A percentile compares a stretch with the other conserved stretches of the same genome.
These are phyloP conservation scores for Chalcosyrphus nemorum DNA, from an alignment of 2,888 invertebrate species.

Conservation along the genomic window DNA sequence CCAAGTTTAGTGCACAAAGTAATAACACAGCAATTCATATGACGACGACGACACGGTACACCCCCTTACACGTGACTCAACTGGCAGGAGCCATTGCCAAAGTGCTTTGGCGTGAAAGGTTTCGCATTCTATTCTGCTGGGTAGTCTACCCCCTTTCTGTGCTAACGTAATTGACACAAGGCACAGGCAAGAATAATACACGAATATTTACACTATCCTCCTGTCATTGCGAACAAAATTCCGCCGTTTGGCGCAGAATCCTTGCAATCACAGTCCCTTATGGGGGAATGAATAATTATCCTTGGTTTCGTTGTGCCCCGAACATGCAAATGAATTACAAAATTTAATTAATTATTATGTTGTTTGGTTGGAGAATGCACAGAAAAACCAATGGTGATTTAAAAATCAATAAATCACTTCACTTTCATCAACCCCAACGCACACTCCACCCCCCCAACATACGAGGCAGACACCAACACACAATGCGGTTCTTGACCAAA, in stretches of 20 bases:
- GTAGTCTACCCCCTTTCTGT: slow-evolving; percentile 8
- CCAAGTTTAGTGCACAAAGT: slow-evolving; percentile 38
- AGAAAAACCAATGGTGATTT: background rate
- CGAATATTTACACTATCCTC: slow-evolving; percentile 51
- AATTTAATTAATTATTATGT: slow-evolving; percentile 55
- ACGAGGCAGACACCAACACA: slow-evolving; percentile 19
- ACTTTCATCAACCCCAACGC: slow-evolving; percentile 44
- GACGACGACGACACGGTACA: slow-evolving; percentile 33
- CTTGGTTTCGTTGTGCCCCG: slow-evolving; percentile 28
- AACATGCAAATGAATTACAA: slow-evolving; percentile 41
- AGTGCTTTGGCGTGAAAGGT: slow-evolving; percentile 39
- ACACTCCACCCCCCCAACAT: background rate
- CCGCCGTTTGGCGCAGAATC: slow-evolving; percentile 61
- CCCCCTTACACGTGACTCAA: slow-evolving; percentile 58
- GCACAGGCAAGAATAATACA: slow-evolving; percentile 24
- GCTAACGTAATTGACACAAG: slow-evolving; percentile 49
- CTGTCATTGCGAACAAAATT: slow-evolving; percentile 53
- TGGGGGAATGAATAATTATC: slow-evolving; percentile 25
- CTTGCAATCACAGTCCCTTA: slow-evolving; percentile 25
- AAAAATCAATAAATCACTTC: slow-evolving; percentile 68
- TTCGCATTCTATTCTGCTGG: slow-evolving; percentile 32
- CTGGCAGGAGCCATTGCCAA: slow-evolving; percentile 61
- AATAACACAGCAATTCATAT: slow-evolving; percentile 37
- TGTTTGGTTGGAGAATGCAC: slow-evolving; percentile 18
- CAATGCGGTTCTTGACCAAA: slow-evolving; percentile 53